Base-by-base conservation (phyloP, 1,140 invertebrate species). In the Gerris buenoi region DNA sequence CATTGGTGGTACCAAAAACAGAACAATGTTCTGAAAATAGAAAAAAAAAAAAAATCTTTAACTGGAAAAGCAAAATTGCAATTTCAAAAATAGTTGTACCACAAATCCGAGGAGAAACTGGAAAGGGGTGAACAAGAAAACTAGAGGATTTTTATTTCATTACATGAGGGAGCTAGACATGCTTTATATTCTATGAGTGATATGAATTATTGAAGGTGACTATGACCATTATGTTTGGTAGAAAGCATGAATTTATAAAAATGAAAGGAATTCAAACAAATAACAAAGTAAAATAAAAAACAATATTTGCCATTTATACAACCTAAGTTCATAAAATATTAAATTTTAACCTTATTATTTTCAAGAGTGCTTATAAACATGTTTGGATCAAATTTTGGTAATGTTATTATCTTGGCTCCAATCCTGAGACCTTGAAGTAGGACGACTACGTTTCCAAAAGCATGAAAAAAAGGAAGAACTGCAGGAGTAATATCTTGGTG, bases 381-480 rank as follows among this genome's bases (percentile, higher is more conserved):
- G 13, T 56, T 13, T 14, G 46, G n/a, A 13, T 56, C 46, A 56
- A 56, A 56, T 14, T 56, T 13, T n/a, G 46, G 46, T 56, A 56
- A n/a, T 14, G n/a, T 56, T 13, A 56, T n/a, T 14, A 14, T 56
- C n/a, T 56, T 56, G n/a, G n/a, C n/a, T 56, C 46, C 46, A n/a
- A 14, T 56, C 46, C 46, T 56, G 13, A 56, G 46, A n/a, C 46
- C 13, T 13, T 56, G 13, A 71, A 83, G 76, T 1, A 82, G 69
- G 1, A 78, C 72, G 13, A 78, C 81, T 65, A 93, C 79, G n/a
- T n/a, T n/a, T 0, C 91, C 91, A 74, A 89, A 95, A 66, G 88
- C 88, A 73, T 96, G 93, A 71, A 88, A 95, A 74, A 92, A 85
- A 2, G 93, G 93, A 58, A 95, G 75, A 3, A 93, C 77, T 0